Evolutionary conservation across 2,113 vertebrate genomes (phyloP), one percentile per base, ranked within the genome.

Genomic region (Zosterops japonicus): DNA sequence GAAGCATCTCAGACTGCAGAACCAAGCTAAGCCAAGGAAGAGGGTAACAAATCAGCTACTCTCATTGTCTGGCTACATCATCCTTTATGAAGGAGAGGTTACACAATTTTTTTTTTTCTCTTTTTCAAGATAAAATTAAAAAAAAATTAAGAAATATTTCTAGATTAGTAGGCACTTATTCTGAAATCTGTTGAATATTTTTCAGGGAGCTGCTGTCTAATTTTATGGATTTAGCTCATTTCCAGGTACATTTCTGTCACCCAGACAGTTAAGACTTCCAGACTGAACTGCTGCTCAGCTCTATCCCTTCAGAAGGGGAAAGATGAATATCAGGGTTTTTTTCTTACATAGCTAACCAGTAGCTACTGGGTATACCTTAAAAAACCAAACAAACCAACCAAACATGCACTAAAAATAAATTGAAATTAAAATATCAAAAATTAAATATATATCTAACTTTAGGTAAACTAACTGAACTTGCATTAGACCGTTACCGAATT

Each of bases 1-100:
- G 84, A 71, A 96, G 44, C 23, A 5, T 76, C 79, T 94, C 93
- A 90, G 86, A 27, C 61, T 68, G n/a, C 63, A 95, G 89, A 93
- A 94, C 91, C 55, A 94, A 90, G 83, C 42, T 87, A 83, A 81
- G 67, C 64, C 93, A 28, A 9, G 33, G 68, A 67, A 85, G 83
- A 82, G 92, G 77, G 52, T 46, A 88, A 49, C 49, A 76, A 60
- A 53, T 72, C 53, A 83, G 41, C 57, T 46, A 80, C 25, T 95
- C 79, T 70, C 1, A 0, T 64, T 84, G 33, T 47, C 49, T 72
- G 53, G 10, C 53, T 83, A 19, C 65, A 21, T 46, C 36, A 35
- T 44, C 28, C 22, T 55, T 63, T 24, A 22, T 44, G 22, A 55
- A 65, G 53, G 41, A 87, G 28, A 71, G 23, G 6, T 42, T 55